Evolutionary conservation across 2,888 invertebrate species (phyloP).

Genomic region (Oxytorus armatus): DNA sequence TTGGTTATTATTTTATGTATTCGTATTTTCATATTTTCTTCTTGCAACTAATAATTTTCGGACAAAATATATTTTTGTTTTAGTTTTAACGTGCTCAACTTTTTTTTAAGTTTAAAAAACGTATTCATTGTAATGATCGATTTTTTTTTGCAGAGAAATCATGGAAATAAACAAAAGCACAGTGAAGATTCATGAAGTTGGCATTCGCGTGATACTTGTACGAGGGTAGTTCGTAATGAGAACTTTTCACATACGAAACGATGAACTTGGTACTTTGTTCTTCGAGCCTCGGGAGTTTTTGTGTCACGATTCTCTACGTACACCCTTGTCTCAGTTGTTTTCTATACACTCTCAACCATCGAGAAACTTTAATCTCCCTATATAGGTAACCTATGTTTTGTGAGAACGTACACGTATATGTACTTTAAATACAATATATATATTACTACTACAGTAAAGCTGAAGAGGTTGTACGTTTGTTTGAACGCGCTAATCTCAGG

Average conservation of each 20-base stretch:
- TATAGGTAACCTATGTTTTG: not conserved
- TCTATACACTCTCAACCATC: constrained; percentile 23
- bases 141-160: not conserved
- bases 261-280: not conserved
- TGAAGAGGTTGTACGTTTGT: too few relatives aligned
- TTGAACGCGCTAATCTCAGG: too few relatives aligned
- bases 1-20: too few relatives aligned
- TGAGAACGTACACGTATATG: not conserved
- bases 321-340: constrained; percentile 31
- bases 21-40: too few relatives aligned
- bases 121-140: not conserved
- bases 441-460: too few relatives aligned
- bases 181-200: not conserved
- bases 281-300: not conserved
- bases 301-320: constrained; percentile 6
- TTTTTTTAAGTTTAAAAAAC: too few relatives aligned
- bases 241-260: not conserved
- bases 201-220: too few relatives aligned
- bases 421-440: not conserved
- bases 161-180: too few relatives aligned
- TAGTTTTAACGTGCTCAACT: too few relatives aligned
- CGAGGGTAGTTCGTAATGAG: too few relatives aligned
- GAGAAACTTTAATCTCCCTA: constrained; percentile 57
- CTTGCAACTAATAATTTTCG: too few relatives aligned
- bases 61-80: too few relatives aligned